Evolutionary conservation across 2,113 vertebrate genomes (phyloP).

Genomic region (Aphyosemion australe): DNA sequence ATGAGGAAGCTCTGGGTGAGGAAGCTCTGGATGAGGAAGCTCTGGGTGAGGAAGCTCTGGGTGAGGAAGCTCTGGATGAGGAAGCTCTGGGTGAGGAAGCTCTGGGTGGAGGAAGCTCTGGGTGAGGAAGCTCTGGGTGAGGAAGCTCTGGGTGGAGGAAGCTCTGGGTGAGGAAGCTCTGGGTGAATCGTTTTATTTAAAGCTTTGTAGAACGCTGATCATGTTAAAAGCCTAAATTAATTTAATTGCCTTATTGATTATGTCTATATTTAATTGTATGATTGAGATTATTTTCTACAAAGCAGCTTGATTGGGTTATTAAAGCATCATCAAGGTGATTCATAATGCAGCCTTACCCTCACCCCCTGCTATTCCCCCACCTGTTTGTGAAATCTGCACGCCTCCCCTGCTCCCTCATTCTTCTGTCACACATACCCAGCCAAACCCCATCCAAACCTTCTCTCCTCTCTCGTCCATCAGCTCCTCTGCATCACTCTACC

Average conservation of each 20-base stretch:
- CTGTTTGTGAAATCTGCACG: slow-evolving; percentile 62
- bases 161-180: neutral
- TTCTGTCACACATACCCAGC: slow-evolving; percentile 26
- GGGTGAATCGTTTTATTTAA: neutral
- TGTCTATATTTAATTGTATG: slow-evolving; percentile 14
- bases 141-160: neutral
- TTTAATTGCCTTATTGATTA: neutral
- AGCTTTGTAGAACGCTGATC: neutral
- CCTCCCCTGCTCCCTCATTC: slow-evolving; percentile 35
- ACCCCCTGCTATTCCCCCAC: slow-evolving; percentile 70
- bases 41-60: neutral
- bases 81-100: neutral
- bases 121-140: neutral
- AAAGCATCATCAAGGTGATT: slow-evolving; percentile 45
- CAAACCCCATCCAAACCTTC: neutral
- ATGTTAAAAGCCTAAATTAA: neutral
- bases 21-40: too few species aligned
- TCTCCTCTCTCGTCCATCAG: slow-evolving; percentile 5
- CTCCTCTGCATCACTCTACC: slow-evolving; percentile 53
- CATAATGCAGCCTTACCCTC: slow-evolving; percentile 30
- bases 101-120: neutral
- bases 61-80: too few species aligned
- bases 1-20: neutral
- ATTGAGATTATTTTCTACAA: neutral
- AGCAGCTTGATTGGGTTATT: slow-evolving; percentile 26